These are phyloP conservation scores for Leptosomus discolor DNA, from an alignment of 2,113 vertebrate genomes.

Conservation along the genomic window DNA sequence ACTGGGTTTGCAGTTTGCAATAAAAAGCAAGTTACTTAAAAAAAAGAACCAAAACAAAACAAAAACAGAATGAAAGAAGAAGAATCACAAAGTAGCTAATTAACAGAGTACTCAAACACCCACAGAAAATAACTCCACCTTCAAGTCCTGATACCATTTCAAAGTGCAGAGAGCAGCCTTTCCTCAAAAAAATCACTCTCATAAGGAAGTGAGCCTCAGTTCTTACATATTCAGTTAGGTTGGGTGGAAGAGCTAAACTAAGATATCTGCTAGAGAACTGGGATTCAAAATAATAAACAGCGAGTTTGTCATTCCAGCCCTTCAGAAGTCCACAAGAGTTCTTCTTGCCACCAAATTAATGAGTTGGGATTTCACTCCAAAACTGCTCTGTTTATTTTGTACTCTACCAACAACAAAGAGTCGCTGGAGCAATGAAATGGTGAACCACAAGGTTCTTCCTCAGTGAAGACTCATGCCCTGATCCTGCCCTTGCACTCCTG, in stretches of 20 bases:
- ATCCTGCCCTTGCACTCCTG: background rate
- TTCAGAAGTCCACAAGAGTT: background rate
- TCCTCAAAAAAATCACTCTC: background rate
- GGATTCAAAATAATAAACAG: background rate
- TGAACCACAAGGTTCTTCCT: background rate
- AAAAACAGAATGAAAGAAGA: background rate
- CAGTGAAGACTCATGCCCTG: background rate
- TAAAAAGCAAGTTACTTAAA: conserved; percentile 25
- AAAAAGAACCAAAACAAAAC: background rate
- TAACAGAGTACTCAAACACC: background rate
- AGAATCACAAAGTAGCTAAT: conserved; percentile 46
- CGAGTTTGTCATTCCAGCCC: background rate
- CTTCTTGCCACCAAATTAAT: background rate
- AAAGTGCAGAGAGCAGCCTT: conserved; percentile 48
- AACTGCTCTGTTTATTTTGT: background rate
- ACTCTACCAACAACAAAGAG: background rate
- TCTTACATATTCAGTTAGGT: background rate
- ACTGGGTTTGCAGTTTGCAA: background rate
- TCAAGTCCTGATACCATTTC: conserved; percentile 31
- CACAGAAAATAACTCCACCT: conserved; percentile 15
- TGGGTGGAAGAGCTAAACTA: background rate
- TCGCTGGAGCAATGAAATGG: background rate
- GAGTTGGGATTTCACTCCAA: background rate
- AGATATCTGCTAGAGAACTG: background rate
- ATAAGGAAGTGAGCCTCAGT: background rate